Evolutionary conservation across 1,140 invertebrate species (phyloP), one percentile per base, ranked within the genome.

Genomic region (Telenomus remus): DNA sequence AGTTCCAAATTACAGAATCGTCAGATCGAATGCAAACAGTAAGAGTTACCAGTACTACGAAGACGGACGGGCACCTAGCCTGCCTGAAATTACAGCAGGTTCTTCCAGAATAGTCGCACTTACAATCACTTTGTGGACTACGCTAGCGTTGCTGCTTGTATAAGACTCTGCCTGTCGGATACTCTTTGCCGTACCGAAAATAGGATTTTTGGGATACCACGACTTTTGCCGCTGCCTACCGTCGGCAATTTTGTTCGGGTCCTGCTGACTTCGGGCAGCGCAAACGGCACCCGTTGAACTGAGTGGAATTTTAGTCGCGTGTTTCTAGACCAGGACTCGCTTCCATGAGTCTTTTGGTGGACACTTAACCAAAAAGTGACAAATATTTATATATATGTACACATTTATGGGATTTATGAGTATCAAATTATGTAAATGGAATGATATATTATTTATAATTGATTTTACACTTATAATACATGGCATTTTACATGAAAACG

Each of bases 1-100:
- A 11, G 83, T 89, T 43, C 86, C 90, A 1, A 93, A 92, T 79
- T 92, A 91, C 76, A 89, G 92, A 42, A 89, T 92, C 37, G 85
- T 92, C 37, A 81, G 65, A 61, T 85, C 89, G 3, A 86, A 84
- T 27, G 88, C 89, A 1, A 89, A 90, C 0, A 85, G 89, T 12
- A 91, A 90, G 79, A 92, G 88, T 75, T 94, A 94, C 83, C 88
- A 93, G 73, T 92, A 91, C 75, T 87, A 74, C 13, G 81, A 83
- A 15, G 81, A 89, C 13, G 85, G 84, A 51, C 65, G 55, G 43
- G 43, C 84, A 13, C 86, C 87, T 0, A 70, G 68, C 1, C 42
- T 82, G 16, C 84, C 86, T 0, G 60, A 84, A 4, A 83, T 87
- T 14, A 70, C 75, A 44, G 63, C 89, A 63, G 65, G 76, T 80